Conservation (phyloP, 2,113 vertebrate genomes). For the Cepphus grylle region DNA sequence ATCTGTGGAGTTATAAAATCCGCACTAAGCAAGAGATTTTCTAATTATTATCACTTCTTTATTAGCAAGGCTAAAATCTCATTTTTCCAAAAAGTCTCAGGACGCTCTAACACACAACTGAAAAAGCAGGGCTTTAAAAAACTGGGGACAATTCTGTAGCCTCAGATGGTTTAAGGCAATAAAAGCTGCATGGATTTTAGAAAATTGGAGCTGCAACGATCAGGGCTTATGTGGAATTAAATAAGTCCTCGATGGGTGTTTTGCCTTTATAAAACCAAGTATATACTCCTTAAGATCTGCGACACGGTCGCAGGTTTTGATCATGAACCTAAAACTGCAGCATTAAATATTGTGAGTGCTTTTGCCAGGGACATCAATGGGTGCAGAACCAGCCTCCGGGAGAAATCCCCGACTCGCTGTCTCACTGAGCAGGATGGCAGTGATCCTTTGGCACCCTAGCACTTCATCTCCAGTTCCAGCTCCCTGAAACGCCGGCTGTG, state of each 20-base stretch:
- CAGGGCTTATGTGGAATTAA: not conserved
- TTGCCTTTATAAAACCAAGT: not conserved
- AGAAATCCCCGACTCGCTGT: rapidly evolving
- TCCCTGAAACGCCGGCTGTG: rapidly evolving
- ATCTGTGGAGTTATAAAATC: conserved; percentile 57
- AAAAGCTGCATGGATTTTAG: not conserved
- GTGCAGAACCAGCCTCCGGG: not conserved
- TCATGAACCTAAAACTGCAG: not conserved
- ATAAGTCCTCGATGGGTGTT: not conserved
- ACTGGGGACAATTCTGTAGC: not conserved
- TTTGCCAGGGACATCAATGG: not conserved
- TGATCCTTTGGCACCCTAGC: not conserved
- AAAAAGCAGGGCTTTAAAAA: conserved; percentile 30
- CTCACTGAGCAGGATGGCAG: not conserved
- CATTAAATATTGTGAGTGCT: not conserved
- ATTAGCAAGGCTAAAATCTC: conserved; percentile 32
- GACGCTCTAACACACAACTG: not conserved
- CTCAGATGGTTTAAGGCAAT: not conserved
- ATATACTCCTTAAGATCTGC: not conserved
- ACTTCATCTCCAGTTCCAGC: not conserved
- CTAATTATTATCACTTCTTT: conserved; percentile 50
- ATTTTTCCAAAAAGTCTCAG: conserved; percentile 30
- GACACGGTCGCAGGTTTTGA: not conserved
- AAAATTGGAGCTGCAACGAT: not conserved
- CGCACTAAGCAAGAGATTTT: conserved; percentile 16